Evolutionary conservation across 2,113 vertebrate genomes (phyloP).

Genomic region (Pluvianellus socialis): DNA sequence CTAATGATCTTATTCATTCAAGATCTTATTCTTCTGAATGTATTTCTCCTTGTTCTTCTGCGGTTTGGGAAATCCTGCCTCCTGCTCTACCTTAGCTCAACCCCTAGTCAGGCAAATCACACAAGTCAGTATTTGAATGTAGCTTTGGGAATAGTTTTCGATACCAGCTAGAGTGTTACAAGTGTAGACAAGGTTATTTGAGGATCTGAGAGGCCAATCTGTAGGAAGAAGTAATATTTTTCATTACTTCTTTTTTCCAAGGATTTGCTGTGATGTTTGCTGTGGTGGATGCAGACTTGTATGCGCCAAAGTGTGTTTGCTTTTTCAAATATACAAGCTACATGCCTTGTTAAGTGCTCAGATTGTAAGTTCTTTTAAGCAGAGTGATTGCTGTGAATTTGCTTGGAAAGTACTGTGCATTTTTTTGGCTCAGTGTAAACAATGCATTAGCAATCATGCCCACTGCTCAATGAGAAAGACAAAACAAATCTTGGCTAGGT

Average conservation of each 20-base stretch:
- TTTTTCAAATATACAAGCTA: neutral
- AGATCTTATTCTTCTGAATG: neutral
- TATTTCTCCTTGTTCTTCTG: neutral
- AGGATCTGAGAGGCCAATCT: neutral
- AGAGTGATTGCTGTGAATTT: neutral
- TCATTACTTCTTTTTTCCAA: neutral
- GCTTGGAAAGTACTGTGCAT: neutral
- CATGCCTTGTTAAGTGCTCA: neutral
- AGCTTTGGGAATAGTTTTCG: neutral
- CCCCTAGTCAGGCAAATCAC: neutral
- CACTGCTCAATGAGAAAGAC: neutral
- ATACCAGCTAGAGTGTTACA: neutral
- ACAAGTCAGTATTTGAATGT: neutral
- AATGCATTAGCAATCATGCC: neutral
- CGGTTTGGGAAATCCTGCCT: neutral
- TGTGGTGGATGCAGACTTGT: neutral
- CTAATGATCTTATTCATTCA: neutral
- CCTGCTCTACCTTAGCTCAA: neutral
- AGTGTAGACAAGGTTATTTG: neutral
- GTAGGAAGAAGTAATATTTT: neutral
- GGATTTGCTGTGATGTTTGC: neutral
- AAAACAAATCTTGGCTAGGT: neutral
- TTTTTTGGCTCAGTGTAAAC: neutral
- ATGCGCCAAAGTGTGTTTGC: neutral
- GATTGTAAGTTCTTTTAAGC: neutral